Conservation (phyloP, 2,113 vertebrate species). For the Aspidoscelis tigris region DNA sequence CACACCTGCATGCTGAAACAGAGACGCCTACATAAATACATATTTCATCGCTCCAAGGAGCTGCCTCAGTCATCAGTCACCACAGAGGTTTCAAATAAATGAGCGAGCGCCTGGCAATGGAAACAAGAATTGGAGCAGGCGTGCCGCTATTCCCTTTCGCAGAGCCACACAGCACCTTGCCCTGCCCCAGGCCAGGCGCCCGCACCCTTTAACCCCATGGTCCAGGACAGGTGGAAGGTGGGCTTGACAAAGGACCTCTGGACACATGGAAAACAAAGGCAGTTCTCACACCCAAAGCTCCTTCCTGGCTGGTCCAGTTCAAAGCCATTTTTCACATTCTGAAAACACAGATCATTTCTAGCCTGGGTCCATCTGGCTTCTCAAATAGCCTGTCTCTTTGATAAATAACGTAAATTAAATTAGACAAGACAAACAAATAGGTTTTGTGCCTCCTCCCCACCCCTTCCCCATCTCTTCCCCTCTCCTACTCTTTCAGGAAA, state of each 20-base stretch:
- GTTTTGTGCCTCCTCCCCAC: slow-evolving; percentile 55
- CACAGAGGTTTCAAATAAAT: neutral
- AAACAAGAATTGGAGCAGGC: slow-evolving; percentile 17
- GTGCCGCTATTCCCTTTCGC: neutral
- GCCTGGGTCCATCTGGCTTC: slow-evolving; percentile 84
- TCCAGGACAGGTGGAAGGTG: neutral
- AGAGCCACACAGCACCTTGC: neutral
- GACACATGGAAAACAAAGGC: slow-evolving; percentile 20
- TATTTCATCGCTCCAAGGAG: neutral
- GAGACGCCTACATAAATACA: rapidly evolving
- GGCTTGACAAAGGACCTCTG: slow-evolving; percentile 16
- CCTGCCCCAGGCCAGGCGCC: slow-evolving; percentile 35
- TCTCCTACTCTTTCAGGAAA: slow-evolving; percentile 61
- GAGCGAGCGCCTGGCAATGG: neutral
- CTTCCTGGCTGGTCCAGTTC: slow-evolving; percentile 64
- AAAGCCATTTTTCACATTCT: slow-evolving; percentile 77
- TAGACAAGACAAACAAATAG: slow-evolving; percentile 85
- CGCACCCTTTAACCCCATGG: slow-evolving; percentile 54
- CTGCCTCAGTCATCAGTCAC: neutral
- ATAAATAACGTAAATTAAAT: slow-evolving; percentile 88
- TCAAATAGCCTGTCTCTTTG: slow-evolving; percentile 89
- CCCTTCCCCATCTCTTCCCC: slow-evolving; percentile 45
- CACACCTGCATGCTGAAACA: rapidly evolving
- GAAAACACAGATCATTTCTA: slow-evolving; percentile 82
- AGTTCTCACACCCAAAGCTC: slow-evolving; percentile 2